A percentile compares a stretch with the other conserved stretches of the same genome.
These are phyloP conservation scores for Diplodus puntazzo DNA, from an alignment of 2,797 vertebrate genomes.

Conservation along the genomic window DNA sequence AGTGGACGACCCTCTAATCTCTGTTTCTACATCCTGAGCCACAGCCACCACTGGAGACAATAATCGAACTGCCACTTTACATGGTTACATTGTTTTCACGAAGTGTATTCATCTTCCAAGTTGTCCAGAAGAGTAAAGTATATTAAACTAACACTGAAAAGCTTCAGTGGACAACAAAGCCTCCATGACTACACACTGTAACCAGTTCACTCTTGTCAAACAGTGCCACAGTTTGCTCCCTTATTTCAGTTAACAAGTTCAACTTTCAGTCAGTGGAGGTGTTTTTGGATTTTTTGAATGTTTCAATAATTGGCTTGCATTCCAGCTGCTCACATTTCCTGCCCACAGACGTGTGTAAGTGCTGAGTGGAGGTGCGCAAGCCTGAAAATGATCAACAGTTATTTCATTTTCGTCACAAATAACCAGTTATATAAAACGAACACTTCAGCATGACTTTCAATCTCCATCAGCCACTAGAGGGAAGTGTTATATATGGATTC, in stretches of 20 bases:
- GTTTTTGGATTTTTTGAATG: too few relatives aligned
- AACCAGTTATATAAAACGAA: not conserved
- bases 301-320: too few relatives aligned
- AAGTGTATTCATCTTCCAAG: not conserved
- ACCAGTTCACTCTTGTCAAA: not conserved
- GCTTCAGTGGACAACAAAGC: too few relatives aligned
- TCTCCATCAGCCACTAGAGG: constrained; percentile 18
- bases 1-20: too few relatives aligned
- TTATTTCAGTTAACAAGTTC: not conserved
- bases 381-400: too few relatives aligned
- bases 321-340: too few relatives aligned
- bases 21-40: too few relatives aligned
- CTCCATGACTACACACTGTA: not conserved
- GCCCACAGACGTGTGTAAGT: not conserved
- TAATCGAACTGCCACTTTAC: not conserved
- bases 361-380: too few relatives aligned
- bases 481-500: constrained; percentile 4
- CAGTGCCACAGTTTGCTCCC: not conserved
- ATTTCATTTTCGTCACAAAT: not conserved
- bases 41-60: not conserved
- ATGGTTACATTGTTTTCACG: not conserved
- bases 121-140: too few relatives aligned
- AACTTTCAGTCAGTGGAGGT: too few relatives aligned
- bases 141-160: too few relatives aligned
- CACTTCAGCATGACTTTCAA: too few relatives aligned